Evolutionary conservation across 2,797 vertebrate species (phyloP), one percentile per base, ranked within the genome.

Genomic region (Cyprinodon diabolis): DNA sequence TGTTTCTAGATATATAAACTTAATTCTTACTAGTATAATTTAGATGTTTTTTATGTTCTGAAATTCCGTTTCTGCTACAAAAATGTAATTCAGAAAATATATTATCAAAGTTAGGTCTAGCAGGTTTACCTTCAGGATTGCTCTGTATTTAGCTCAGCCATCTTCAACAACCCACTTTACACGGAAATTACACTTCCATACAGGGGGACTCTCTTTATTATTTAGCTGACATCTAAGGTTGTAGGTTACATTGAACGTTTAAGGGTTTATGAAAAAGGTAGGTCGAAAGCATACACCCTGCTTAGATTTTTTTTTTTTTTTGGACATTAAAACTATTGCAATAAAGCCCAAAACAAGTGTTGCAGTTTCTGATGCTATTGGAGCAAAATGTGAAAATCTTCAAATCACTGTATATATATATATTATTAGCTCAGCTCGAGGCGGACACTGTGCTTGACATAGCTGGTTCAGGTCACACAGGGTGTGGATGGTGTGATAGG

Each of bases 341-440:
- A 13, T 6, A 37, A 37, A 37, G 15, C 30, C 14, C 8, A 60
- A 19, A 35, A 60, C 9, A 10, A 60, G 4, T 4, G 1, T 37
- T 60, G 14, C 17, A 17, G 17, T 19, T 19, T 51, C 13, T 51
- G 35, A 15, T 37, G 25, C 30, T 37, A 37, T 9, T 19, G 30
- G 3, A 1, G 4, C 30, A 37, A 37, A 60, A 35, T 35, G 30
- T 58, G 25, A 58, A 30, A 57, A 35, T 14, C 6, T 37, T 19
- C 15, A 4, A 60, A 35, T 37, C 15, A 35, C 14, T 19, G 37
- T 37, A 37, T 60, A n/a, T n/a, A n/a, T n/a, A n/a, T n/a, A n/a
- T n/a, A 75, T 78, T 71, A 77, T 75, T 71, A 86, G 67, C 70
- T 69, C 52, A 52, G 71, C 78, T 73, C 2, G 3, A 54, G 69